Conservation (phyloP, 2,797 vertebrate species). For the Chrosomus eos region DNA sequence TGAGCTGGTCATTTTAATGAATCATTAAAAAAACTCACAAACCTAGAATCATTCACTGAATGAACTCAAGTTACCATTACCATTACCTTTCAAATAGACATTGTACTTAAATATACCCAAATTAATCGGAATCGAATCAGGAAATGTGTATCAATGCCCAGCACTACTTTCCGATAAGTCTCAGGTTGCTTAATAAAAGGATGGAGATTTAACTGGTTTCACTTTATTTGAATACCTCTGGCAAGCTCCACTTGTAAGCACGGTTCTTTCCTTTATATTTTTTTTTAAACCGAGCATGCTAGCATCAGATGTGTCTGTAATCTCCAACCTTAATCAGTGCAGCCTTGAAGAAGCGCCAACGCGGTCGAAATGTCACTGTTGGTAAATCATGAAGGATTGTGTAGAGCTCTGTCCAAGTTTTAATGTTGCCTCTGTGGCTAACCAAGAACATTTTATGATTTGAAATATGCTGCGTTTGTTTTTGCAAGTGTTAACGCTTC, state of each 20-base stretch:
- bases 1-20: not conserved
- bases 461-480: not conserved
- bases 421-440: not conserved
- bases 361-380: conserved; percentile 35
- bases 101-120: not conserved
- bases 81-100: not conserved
- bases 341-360: conserved; percentile 34
- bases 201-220: conserved; percentile 15
- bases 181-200: conserved; percentile 10
- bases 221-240: conserved; percentile 30
- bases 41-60: not conserved
- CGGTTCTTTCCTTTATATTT: conserved; percentile 24
- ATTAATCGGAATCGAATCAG: not conserved
- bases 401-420: not conserved
- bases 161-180: not conserved
- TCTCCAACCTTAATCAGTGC: conserved; percentile 48
- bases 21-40: not conserved
- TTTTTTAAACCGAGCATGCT: conserved; percentile 44
- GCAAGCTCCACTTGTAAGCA: conserved; percentile 54
- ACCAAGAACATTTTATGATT: not conserved
- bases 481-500: conserved; percentile 23
- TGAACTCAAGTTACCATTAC: not conserved
- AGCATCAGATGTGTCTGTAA: conserved; percentile 56
- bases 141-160: not conserved
- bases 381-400: conserved; percentile 43